phyloP scores from a whole-genome alignment of 2,888 invertebrate species.

The Hirtodrosophila histrioides region DNA sequence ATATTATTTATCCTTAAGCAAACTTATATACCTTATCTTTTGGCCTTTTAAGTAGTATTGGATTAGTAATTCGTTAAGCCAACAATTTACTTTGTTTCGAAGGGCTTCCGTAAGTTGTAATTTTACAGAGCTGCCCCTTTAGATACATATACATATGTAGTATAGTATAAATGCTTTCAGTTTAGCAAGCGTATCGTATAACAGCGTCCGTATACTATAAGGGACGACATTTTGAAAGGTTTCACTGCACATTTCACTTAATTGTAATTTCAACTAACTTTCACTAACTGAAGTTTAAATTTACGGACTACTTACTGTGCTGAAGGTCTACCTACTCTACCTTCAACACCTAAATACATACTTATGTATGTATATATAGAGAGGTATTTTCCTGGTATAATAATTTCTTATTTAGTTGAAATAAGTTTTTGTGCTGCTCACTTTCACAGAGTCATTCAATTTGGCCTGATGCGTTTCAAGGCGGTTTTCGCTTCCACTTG shows the following conservation, averaged over 20 bases:
- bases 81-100: constrained; percentile 69
- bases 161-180: constrained; percentile 28
- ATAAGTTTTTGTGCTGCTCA: constrained; percentile 45
- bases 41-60: constrained; percentile 44
- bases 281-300: constrained; percentile 28
- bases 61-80: constrained; percentile 80
- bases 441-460: constrained; percentile 38
- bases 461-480: constrained; percentile 40
- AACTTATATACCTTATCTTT: constrained; percentile 12
- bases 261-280: constrained; percentile 65
- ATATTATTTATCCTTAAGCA: no score
- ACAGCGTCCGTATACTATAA: constrained; percentile 22
- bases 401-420: constrained; percentile 52
- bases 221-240: constrained; percentile 45
- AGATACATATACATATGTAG: neutral
- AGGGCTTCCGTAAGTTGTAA: constrained; percentile 62
- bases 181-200: constrained; percentile 46
- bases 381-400: constrained; percentile 37
- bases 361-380: constrained; percentile 6
- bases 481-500: constrained; percentile 53
- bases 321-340: neutral
- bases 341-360: constrained; percentile 14
- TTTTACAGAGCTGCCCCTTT: constrained; percentile 18
- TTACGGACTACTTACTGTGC: constrained; percentile 17
- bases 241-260: constrained; percentile 56